A percentile compares a stretch with the other conserved stretches of the same genome.
Conservation (phyloP, 1,140 invertebrate genomes). For the Drosophila subpulchrella region DNA sequence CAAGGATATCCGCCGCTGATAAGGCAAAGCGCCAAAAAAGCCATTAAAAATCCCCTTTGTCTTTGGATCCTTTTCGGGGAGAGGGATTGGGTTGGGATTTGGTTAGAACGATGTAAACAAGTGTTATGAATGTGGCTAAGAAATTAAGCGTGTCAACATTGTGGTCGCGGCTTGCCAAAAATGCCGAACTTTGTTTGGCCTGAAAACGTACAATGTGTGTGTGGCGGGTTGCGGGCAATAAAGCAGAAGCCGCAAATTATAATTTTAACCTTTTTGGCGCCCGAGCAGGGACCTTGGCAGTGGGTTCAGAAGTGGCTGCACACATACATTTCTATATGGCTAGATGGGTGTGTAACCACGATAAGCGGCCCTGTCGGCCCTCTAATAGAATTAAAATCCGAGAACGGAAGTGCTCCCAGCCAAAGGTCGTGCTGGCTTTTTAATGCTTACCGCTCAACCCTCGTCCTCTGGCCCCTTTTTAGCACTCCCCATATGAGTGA, state of each 20-base stretch:
- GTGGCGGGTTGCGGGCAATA: constrained; percentile 66
- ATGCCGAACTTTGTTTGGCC: constrained; percentile 68
- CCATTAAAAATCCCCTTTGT: constrained; percentile 77
- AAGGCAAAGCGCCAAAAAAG: constrained; percentile 59
- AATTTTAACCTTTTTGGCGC: constrained; percentile 76
- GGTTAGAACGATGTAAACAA: constrained; percentile 71
- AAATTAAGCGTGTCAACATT: constrained; percentile 77
- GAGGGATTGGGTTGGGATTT: not conserved
- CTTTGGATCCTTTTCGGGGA: constrained; percentile 11
- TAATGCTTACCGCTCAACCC: constrained; percentile 59
- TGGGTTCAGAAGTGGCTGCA: not conserved
- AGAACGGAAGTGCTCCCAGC: constrained; percentile 66
- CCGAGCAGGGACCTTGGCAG: constrained; percentile 1
- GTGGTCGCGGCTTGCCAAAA: constrained; percentile 60
- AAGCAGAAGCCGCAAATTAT: constrained; percentile 77
- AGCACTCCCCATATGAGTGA: constrained; percentile 68
- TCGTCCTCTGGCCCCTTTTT: constrained; percentile 9
- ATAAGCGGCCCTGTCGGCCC: constrained; percentile 54
- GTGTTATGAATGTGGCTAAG: constrained; percentile 78
- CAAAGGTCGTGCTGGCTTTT: constrained; percentile 74
- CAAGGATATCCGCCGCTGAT: constrained; percentile 74
- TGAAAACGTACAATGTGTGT: constrained; percentile 32
- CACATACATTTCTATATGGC: not conserved
- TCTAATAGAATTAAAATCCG: constrained; percentile 79
- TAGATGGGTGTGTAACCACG: constrained; percentile 32